A percentile compares a stretch with the other conserved stretches of the same genome.
phyloP scores from a whole-genome alignment of 2,797 vertebrate genomes.

The Staurois parvus region DNA sequence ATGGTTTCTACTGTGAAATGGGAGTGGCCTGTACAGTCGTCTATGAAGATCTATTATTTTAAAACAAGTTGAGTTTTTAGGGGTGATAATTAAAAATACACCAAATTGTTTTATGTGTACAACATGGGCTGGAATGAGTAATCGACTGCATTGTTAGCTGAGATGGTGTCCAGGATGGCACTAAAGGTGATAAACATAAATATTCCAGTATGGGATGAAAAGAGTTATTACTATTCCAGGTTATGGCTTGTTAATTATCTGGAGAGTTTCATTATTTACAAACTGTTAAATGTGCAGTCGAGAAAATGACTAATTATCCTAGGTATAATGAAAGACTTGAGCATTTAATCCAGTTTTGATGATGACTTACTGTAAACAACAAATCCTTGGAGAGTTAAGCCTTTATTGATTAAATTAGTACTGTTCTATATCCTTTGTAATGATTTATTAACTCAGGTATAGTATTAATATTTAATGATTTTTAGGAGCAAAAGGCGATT shows the following conservation, averaged over 20 bases:
- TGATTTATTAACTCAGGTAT: not conserved
- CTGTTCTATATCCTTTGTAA: not conserved
- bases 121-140: too few relatives aligned
- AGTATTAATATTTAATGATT: constrained; percentile 20
- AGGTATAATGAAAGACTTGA: not conserved
- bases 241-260: not conserved
- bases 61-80: too few relatives aligned
- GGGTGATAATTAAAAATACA: too few relatives aligned
- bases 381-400: not conserved
- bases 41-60: too few relatives aligned
- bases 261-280: not conserved
- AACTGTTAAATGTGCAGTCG: not conserved
- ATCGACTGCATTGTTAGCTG: too few relatives aligned
- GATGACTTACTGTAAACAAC: not conserved
- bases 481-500: too few relatives aligned
- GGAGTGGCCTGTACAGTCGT: too few relatives aligned
- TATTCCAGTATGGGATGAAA: not conserved
- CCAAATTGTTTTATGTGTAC: too few relatives aligned
- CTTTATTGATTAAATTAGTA: not conserved
- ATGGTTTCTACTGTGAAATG: too few relatives aligned
- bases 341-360: not conserved
- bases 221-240: not conserved
- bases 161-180: too few relatives aligned
- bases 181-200: too few relatives aligned
- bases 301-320: not conserved